Conservation (phyloP, 2,888 invertebrate genomes). For the Chrysolina haemoptera region DNA sequence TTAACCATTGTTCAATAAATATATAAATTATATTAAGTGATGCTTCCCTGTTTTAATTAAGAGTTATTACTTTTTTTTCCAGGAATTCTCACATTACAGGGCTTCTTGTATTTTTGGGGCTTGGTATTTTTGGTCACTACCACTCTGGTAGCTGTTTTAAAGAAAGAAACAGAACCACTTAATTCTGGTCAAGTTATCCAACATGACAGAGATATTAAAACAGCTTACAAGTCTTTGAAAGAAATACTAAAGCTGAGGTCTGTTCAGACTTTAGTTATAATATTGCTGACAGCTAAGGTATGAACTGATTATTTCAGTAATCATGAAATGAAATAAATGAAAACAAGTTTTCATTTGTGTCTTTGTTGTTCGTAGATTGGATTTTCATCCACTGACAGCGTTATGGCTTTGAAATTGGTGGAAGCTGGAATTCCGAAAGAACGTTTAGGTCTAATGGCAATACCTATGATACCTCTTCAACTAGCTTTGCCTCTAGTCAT, state of each 20-base stretch:
- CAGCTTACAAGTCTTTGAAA: constrained; percentile 88
- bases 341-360: no score
- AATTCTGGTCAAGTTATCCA: constrained; percentile 68
- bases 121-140: constrained; percentile 92
- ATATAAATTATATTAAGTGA: no score
- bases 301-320: constrained; percentile 44
- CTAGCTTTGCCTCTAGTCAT: constrained; percentile 89
- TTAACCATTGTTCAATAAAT: no score
- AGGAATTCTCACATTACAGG: constrained; percentile 71
- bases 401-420: constrained; percentile 94
- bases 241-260: constrained; percentile 88
- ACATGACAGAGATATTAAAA: constrained; percentile 72
- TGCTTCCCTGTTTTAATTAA: no score
- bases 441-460: constrained; percentile 90
- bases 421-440: constrained; percentile 98
- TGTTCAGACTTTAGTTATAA: constrained; percentile 82
- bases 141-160: constrained; percentile 90
- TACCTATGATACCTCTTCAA: constrained; percentile 95
- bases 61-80: no score
- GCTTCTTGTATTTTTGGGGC: constrained; percentile 97
- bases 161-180: constrained; percentile 79
- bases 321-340: neutral
- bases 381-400: constrained; percentile 96
- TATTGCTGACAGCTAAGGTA: constrained; percentile 93
- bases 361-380: constrained; percentile 79